Evolutionary conservation across 2,797 vertebrate species (phyloP), one percentile per base, ranked within the genome.

Genomic region (Parauchenoglanis punctatus): DNA sequence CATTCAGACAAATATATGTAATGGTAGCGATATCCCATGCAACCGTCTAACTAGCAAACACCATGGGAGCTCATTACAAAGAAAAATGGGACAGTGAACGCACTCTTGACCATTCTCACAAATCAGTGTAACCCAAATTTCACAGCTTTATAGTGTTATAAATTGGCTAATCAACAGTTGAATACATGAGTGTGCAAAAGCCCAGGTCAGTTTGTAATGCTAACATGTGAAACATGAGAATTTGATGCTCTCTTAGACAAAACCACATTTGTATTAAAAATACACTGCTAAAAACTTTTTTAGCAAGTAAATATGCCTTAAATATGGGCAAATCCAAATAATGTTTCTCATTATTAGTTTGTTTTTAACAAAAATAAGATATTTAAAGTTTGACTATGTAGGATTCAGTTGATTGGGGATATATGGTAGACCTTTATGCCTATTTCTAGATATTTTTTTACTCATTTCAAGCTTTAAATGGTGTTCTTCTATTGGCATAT

Each of bases 11-110:
- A 49, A 77, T 76, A n/a, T n/a, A 28, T 28, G 73, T 54, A 52
- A 76, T 28, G 49, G 6, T 52, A 15, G 49, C 1, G 28, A 31
- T 10, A 12, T 52, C 11, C 46, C 13, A 52, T 76, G 13, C 46
- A 52, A n/a, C 35, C 35, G 17, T 40, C 8, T 23, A 72, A 72
- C 73, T 54, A 76, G 49, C 25, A 73, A 52, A 54, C 73, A 54
- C 4, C n/a, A 31, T 8, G 75, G n/a, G n/a, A 77, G 75, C 75
- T 77, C 75, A 56, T 77, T 54, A 56, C n/a, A 77, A 77, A 77
- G 49, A 77, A 77, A 77, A 56, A 56, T n/a, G 20, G 7, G 28
- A 77, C 7, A 31, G 73, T 25, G 7, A n/a, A 76, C 46, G 73
- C 25, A 28, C 25, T 28, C 25, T 52, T 76, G 46, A 49, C 7